phyloP scores from a whole-genome alignment of 2,113 vertebrate species.

The Chionodraco myersi region DNA sequence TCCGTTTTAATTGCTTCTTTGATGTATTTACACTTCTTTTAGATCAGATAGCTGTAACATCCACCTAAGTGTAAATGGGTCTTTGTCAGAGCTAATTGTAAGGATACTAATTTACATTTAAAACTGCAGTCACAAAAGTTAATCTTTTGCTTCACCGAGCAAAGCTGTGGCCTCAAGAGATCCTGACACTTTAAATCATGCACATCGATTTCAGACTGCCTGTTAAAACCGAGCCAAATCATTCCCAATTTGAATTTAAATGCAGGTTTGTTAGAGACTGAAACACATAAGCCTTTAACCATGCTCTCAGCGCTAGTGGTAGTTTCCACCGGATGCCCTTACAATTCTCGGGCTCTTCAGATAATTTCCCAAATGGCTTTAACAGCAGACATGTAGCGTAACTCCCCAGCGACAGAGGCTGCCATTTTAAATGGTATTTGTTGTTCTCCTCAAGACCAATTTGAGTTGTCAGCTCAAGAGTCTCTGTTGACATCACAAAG shows the following conservation, averaged over 20 bases:
- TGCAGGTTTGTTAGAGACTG: conserved; percentile 15
- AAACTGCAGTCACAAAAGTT: conserved; percentile 15
- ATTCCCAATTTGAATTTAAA: conserved; percentile 30
- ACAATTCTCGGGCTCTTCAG: conserved; percentile 33
- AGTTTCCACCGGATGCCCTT: conserved; percentile 30
- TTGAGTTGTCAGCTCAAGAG: conserved; percentile 57
- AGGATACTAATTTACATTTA: conserved; percentile 19
- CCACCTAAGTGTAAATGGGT: neutral
- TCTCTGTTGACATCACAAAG: conserved; percentile 47
- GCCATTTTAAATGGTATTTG: conserved; percentile 55
- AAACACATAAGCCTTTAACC: conserved; percentile 26
- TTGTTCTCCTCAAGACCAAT: conserved; percentile 55
- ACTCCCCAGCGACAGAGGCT: conserved; percentile 44
- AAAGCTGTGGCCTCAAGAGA: conserved; percentile 17
- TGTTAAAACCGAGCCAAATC: conserved; percentile 15
- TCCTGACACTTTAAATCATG: conserved; percentile 5
- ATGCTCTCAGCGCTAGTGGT: neutral
- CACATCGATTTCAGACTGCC: neutral
- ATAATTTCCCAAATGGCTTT: conserved; percentile 70
- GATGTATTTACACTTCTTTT: neutral
- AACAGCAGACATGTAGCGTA: conserved; percentile 23
- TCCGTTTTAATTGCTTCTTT: neutral
- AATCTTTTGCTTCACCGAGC: conserved; percentile 30
- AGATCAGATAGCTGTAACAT: neutral
- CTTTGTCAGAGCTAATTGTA: conserved; percentile 20